phyloP scores from a whole-genome alignment of 37 sponge, comb jelly and placozoan species.

The Chondrosia reniformis region DNA sequence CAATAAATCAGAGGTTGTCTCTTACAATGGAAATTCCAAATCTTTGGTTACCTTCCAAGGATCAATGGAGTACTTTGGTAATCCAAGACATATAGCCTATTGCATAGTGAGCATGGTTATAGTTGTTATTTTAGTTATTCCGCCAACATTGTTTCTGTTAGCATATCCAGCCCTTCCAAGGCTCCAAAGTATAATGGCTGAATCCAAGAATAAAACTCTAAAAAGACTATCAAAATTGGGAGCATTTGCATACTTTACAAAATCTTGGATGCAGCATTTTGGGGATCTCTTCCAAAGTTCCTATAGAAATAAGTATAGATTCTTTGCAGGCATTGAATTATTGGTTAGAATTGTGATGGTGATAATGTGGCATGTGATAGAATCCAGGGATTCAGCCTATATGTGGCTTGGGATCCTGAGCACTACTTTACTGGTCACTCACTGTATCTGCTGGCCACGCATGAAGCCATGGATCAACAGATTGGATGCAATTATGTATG shows the following conservation, averaged over 20 bases:
- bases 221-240: not conserved
- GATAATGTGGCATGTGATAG: not conserved
- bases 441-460: not conserved
- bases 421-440: not conserved
- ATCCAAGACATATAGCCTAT: not conserved
- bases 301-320: not conserved
- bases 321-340: slow-evolving; percentile 7
- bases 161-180: not conserved
- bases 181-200: not conserved
- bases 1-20: not conserved
- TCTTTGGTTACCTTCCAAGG: not conserved
- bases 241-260: not conserved
- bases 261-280: not conserved
- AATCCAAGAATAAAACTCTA: not conserved
- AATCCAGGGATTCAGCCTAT: not conserved
- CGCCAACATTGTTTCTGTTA: not conserved
- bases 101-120: not conserved
- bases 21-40: not conserved
- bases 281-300: slow-evolving; percentile 8
- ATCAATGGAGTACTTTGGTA: not conserved
- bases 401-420: not conserved
- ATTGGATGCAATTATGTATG: not conserved
- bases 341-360: not conserved
- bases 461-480: not conserved
- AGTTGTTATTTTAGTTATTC: not conserved